A percentile compares a stretch with the other conserved stretches of the same genome.
These are phyloP conservation scores for Mionectes macconnelli DNA, from an alignment of 2,113 vertebrate species.

Conservation along the genomic window DNA sequence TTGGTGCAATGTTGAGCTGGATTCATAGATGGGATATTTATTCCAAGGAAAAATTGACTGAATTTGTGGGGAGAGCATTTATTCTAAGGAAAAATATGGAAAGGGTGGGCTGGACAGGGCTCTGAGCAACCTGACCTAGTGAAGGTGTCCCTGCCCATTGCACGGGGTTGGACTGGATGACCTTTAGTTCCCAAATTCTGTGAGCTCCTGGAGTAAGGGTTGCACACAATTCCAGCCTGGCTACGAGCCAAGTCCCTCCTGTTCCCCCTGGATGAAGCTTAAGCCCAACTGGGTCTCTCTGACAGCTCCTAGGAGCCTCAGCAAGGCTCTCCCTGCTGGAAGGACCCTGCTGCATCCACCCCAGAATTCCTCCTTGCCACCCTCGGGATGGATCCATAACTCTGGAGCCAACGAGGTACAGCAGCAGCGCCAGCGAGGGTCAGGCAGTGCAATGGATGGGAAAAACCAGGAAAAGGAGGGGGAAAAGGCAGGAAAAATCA, in stretches of 20 bases:
- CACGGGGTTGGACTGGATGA: neutral
- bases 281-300: neutral
- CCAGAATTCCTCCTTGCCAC: neutral
- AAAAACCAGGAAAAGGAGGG: neutral
- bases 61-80: too few species aligned
- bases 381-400: neutral
- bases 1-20: neutral
- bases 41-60: neutral
- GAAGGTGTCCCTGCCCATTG: neutral
- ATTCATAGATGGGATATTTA: neutral
- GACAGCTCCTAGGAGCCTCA: neutral
- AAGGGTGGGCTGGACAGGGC: accelerated
- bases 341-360: neutral
- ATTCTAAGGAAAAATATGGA: too few species aligned
- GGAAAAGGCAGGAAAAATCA: neutral
- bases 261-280: neutral
- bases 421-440: neutral
- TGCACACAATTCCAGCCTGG: neutral
- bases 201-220: neutral
- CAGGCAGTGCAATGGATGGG: slow-evolving; percentile 1
- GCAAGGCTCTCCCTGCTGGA: neutral
- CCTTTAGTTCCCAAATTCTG: neutral
- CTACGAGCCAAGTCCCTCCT: neutral
- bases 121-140: neutral
- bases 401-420: neutral